Evolutionary conservation across 2,113 vertebrate species (phyloP).

Genomic region (Pipra filicauda): DNA sequence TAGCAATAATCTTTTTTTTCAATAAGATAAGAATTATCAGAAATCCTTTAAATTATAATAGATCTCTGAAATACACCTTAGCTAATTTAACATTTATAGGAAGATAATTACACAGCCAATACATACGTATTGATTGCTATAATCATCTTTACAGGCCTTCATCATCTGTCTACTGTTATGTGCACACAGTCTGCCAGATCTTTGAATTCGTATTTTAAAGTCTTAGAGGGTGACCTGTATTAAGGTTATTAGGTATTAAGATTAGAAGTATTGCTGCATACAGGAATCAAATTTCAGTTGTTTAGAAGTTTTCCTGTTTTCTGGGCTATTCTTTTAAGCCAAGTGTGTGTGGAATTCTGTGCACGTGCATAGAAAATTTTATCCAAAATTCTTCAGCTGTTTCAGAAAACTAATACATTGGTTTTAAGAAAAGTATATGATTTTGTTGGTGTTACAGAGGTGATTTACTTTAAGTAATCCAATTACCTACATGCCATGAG

Average conservation of each 20-base stretch:
- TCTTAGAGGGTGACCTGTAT: neutral
- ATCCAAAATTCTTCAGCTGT: neutral
- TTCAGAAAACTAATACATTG: neutral
- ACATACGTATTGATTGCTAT: neutral
- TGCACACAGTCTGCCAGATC: neutral
- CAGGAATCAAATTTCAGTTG: neutral
- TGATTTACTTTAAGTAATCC: neutral
- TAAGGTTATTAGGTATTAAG: neutral
- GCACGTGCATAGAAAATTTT: neutral
- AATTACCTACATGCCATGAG: neutral
- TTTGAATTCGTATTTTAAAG: neutral
- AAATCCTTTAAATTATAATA: constrained; percentile 15
- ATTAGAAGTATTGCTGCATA: neutral
- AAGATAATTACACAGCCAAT: constrained; percentile 13
- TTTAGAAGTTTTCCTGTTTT: neutral
- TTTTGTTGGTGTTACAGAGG: neutral
- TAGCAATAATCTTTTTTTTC: neutral
- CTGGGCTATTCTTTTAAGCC: neutral
- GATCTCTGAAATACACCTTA: neutral
- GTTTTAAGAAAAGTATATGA: neutral
- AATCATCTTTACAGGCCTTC: neutral
- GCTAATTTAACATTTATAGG: constrained; percentile 19
- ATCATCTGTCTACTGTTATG: neutral
- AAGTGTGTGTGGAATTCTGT: neutral
- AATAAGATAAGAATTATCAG: neutral